Conservation (phyloP, 2,797 vertebrate genomes). For the Sebastolobus altivelis region DNA sequence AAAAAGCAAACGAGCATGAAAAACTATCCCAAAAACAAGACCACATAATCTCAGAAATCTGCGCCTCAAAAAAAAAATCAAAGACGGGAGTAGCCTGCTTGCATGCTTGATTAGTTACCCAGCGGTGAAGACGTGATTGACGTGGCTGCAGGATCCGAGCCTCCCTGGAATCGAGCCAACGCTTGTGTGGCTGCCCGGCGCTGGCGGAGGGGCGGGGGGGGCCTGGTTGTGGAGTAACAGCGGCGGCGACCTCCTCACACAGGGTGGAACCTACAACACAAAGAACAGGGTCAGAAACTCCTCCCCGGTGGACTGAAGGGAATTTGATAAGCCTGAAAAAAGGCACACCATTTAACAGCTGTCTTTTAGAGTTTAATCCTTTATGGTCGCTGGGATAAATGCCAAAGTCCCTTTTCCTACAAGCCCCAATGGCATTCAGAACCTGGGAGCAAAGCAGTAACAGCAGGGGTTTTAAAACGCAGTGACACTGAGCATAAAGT, state of each 20-base stretch:
- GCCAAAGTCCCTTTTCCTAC: conserved; percentile 47
- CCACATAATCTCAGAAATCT: conserved; percentile 41
- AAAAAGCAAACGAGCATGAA: conserved; percentile 60
- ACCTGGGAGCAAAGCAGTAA: conserved; percentile 45
- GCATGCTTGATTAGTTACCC: conserved; percentile 78
- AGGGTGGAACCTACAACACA: conserved; percentile 66
- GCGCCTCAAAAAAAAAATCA: conserved; percentile 6
- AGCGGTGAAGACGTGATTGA: conserved; percentile 88
- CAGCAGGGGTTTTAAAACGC: conserved; percentile 56
- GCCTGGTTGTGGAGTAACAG: conserved; percentile 45
- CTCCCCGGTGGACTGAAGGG: conserved; percentile 44
- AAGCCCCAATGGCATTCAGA: conserved; percentile 52
- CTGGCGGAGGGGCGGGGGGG: conserved; percentile 24
- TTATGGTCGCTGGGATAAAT: conserved; percentile 57
- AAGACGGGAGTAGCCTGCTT: conserved; percentile 20
- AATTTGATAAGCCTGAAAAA: conserved; percentile 66
- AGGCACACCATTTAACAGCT: conserved; percentile 70
- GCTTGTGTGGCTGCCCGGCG: conserved; percentile 58
- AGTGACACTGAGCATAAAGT: conserved; percentile 55
- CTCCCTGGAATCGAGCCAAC: conserved; percentile 78
- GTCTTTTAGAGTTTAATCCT: conserved; percentile 68
- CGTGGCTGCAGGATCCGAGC: conserved; percentile 80
- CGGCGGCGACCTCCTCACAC: conserved; percentile 54
- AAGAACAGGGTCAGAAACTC: conserved; percentile 67
- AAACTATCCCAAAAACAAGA: conserved; percentile 38